Evolutionary conservation across 2,113 vertebrate species (phyloP).

Genomic region (Prinia subflava): DNA sequence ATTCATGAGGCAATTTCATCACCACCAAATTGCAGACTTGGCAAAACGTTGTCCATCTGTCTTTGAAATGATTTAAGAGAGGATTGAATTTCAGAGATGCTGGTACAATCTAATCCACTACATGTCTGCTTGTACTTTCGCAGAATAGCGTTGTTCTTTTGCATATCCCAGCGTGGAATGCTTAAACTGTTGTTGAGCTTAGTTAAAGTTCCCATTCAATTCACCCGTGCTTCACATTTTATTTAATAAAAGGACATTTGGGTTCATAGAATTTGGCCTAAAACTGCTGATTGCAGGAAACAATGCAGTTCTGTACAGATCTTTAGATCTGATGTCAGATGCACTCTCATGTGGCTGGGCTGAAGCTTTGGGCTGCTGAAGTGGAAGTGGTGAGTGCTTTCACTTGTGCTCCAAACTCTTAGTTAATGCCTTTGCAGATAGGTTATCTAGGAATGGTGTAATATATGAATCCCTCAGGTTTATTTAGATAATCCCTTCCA

Average conservation of each 20-base stretch:
- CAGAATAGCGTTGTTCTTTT: background rate
- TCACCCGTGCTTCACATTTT: constrained; percentile 1
- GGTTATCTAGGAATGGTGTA: background rate
- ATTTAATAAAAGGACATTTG: constrained; percentile 5
- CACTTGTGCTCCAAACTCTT: background rate
- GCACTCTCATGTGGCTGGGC: background rate
- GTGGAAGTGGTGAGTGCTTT: background rate
- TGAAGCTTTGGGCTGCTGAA: background rate
- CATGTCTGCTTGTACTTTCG: background rate
- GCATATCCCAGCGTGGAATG: background rate
- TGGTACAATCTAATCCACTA: constrained; percentile 40
- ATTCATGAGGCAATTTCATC: constrained; percentile 48
- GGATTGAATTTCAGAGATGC: constrained; percentile 47
- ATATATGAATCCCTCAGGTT: background rate
- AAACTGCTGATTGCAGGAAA: constrained; percentile 9
- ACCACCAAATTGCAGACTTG: constrained; percentile 54
- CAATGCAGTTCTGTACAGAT: background rate
- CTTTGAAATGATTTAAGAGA: constrained; percentile 52
- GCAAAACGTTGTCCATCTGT: constrained; percentile 40
- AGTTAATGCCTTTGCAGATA: background rate
- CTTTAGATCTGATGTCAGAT: background rate
- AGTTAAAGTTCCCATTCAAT: background rate
- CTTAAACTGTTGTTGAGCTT: background rate
- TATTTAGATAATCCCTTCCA: background rate
- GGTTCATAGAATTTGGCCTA: background rate